Evolutionary conservation across 2,888 invertebrate genomes (phyloP).

Genomic region (Eupithecia inturbata): DNA sequence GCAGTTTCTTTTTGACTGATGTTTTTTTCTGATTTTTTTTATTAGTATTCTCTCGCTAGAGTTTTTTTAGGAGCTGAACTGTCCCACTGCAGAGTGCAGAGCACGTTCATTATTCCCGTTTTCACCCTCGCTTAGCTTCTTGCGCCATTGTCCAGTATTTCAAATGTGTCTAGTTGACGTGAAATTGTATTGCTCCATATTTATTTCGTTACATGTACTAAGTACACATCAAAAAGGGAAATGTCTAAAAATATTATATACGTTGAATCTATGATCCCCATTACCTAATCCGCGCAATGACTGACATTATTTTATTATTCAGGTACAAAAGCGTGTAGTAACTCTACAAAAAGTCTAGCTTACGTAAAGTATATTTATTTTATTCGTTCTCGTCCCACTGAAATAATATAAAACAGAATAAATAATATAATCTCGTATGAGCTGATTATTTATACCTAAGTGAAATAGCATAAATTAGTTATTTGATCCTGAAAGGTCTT

Average conservation of each 20-base stretch:
- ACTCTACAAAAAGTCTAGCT: neutral
- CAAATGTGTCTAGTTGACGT: neutral
- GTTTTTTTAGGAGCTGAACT: neutral
- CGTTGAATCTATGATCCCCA: neutral
- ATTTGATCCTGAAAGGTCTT: neutral
- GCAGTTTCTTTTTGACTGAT: neutral
- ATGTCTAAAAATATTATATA: neutral
- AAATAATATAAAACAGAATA: neutral
- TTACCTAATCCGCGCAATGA: neutral
- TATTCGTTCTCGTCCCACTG: neutral
- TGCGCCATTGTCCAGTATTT: neutral
- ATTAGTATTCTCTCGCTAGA: neutral
- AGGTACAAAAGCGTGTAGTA: neutral
- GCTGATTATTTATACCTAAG: neutral
- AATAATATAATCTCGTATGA: neutral
- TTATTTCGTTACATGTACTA: neutral
- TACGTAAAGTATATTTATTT: neutral
- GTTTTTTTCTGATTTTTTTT: neutral
- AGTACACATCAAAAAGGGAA: neutral
- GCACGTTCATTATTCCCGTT: neutral
- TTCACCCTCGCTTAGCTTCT: neutral
- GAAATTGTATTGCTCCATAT: neutral
- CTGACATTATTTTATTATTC: slow-evolving; percentile 4
- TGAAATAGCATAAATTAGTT: neutral
- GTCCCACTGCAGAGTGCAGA: neutral